Evolutionary conservation across 1,140 invertebrate genomes (phyloP).

Genomic region (Drosophila ercepeae): DNA sequence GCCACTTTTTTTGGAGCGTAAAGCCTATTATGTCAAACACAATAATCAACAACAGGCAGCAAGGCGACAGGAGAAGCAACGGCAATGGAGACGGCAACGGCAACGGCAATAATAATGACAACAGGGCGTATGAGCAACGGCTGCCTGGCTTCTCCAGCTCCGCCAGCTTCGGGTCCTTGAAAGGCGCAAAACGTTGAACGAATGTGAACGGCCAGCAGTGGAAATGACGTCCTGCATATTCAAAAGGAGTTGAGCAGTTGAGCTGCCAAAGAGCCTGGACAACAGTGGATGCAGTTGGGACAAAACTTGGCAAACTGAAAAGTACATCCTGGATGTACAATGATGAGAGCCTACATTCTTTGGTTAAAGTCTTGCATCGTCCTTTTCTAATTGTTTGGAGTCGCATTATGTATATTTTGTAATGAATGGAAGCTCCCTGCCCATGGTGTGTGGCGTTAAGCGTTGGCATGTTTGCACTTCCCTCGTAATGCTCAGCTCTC

Average conservation of each 20-base stretch:
- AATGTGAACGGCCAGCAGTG: conserved; percentile 35
- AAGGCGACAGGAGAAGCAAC: conserved; percentile 38
- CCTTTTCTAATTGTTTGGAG: too few relatives aligned
- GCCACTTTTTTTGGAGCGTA: conserved; percentile 72
- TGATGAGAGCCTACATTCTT: too few relatives aligned
- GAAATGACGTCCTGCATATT: conserved; percentile 71
- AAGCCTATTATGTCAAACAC: conserved; percentile 83
- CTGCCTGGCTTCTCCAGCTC: conserved; percentile 18
- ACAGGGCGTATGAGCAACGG: conserved; percentile 66
- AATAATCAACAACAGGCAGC: conserved; percentile 77
- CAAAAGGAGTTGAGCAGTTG: conserved; percentile 50
- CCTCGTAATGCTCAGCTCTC: conserved; percentile 44
- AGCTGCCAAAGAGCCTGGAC: not conserved
- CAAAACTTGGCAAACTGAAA: not conserved
- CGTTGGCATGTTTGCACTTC: conserved; percentile 66
- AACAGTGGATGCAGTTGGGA: conserved; percentile 2
- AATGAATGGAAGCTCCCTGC: too few relatives aligned
- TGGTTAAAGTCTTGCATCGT: too few relatives aligned
- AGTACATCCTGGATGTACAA: not conserved
- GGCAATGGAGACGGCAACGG: conserved; percentile 57
- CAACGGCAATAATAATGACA: conserved; percentile 58
- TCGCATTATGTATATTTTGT: too few relatives aligned
- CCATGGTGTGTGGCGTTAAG: conserved; percentile 45
- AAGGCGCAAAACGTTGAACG: conserved; percentile 7
- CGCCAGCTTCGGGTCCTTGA: not conserved